Percentiles rank a stretch among this genome's conserved stretches.
These are phyloP conservation scores for Drosophila recens DNA, from an alignment of 2,888 invertebrate genomes.

Conservation along the genomic window DNA sequence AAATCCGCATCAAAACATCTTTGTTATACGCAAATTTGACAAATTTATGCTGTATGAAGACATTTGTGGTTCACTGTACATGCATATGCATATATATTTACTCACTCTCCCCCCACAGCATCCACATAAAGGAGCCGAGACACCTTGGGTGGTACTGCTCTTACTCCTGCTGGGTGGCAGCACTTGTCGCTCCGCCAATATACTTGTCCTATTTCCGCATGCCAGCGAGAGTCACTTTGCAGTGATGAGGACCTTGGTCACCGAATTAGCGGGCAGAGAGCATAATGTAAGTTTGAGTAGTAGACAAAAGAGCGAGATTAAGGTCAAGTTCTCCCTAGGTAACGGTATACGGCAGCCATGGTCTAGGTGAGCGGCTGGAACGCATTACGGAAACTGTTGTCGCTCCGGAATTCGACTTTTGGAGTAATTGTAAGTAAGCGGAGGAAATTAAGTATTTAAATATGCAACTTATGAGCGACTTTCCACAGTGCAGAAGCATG, in stretches of 20 bases:
- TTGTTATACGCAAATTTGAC: too few species aligned
- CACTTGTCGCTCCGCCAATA: slow-evolving; percentile 63
- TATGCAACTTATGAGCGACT: not conserved
- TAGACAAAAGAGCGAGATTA: not conserved
- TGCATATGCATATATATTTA: not conserved
- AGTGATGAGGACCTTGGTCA: slow-evolving; percentile 85
- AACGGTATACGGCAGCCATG: slow-evolving; percentile 81
- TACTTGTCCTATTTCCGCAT: slow-evolving; percentile 83
- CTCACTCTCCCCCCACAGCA: not conserved
- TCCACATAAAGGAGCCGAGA: not conserved
- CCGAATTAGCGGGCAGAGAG: slow-evolving; percentile 85
- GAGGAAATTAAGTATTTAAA: not conserved
- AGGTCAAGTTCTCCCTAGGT: slow-evolving; percentile 65
- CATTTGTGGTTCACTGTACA: too few species aligned
- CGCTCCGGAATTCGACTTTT: slow-evolving; percentile 80
- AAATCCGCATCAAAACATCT: too few species aligned
- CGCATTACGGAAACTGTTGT: slow-evolving; percentile 81
- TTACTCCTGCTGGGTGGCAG: slow-evolving; percentile 14
- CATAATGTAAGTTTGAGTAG: slow-evolving; percentile 83
- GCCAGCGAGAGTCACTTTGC: slow-evolving; percentile 84
- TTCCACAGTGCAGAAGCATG: slow-evolving; percentile 67
- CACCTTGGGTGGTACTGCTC: not conserved
- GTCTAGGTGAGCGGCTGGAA: slow-evolving; percentile 82
- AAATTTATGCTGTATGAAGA: too few species aligned
- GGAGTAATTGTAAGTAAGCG: slow-evolving; percentile 77